phyloP scores from a whole-genome alignment of 2,888 invertebrate genomes.

The Stictocephala bisonia region DNA sequence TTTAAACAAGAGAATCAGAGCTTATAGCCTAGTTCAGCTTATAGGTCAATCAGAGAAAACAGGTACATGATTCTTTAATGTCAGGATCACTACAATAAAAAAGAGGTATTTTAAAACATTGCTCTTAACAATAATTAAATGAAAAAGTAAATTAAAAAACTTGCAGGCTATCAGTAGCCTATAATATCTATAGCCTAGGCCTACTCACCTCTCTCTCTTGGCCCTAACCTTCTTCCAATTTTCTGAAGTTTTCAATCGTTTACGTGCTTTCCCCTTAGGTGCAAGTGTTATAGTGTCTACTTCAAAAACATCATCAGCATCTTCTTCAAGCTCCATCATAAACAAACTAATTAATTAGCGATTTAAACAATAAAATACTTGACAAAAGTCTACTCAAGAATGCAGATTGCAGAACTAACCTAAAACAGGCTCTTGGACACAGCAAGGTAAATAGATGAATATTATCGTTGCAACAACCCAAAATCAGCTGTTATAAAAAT shows the following conservation, averaged over 20 bases:
- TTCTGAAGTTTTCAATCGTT: constrained; percentile 19
- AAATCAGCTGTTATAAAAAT: no score
- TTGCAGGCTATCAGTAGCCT: constrained; percentile 7
- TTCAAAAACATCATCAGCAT: constrained; percentile 7
- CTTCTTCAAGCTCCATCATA: constrained; percentile 16
- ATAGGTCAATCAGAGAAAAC: neutral
- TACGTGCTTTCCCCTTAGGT: constrained; percentile 7
- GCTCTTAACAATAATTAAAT: neutral
- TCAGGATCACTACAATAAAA: neutral
- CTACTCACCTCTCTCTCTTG: constrained; percentile 38
- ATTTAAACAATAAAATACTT: constrained; percentile 13
- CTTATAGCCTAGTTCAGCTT: neutral
- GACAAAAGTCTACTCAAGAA: constrained; percentile 12
- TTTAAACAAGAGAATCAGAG: constrained; percentile 16
- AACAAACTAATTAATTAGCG: constrained; percentile 17
- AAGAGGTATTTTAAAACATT: constrained; percentile 16
- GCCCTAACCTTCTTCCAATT: constrained; percentile 32
- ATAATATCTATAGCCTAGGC: constrained; percentile 23
- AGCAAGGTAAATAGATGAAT: neutral
- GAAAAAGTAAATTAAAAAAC: neutral
- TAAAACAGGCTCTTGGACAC: constrained; percentile 9
- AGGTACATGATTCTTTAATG: neutral
- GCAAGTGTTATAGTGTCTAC: constrained; percentile 4
- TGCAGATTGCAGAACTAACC: constrained; percentile 25
- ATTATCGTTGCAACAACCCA: neutral